Base-by-base conservation (phyloP, 2,888 invertebrate species). In the Cremastinae sp. region DNA sequence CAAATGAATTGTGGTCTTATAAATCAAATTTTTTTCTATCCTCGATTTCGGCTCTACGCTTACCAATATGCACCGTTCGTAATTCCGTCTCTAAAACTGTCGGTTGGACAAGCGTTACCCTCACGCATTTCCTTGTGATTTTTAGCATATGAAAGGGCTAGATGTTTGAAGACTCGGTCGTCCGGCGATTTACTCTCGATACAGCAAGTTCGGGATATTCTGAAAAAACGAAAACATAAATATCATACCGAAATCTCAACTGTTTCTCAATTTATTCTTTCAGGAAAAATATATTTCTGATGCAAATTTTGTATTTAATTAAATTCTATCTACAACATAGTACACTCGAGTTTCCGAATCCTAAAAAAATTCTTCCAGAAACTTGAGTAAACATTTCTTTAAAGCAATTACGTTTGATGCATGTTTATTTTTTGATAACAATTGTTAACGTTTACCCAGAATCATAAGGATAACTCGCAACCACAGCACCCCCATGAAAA, bases 391-490 rank as follows among this genome's bases (percentile, higher is more conserved):
- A n/a, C n/a, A n/a, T n/a, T n/a, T n/a, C n/a, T n/a, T n/a, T n/a
- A n/a, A n/a, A n/a, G n/a, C n/a, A n/a, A n/a, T n/a, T n/a, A n/a
- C n/a, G n/a, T n/a, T n/a, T n/a, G n/a, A n/a, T n/a, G n/a, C n/a
- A n/a, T n/a, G n/a, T n/a, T n/a, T n/a, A n/a, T n/a, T n/a, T n/a
- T n/a, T n/a, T n/a, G n/a, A n/a, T n/a, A n/a, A n/a, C n/a, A n/a
- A n/a, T n/a, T 12, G 56, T 1, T 41, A 39, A 45, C 64, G 8
- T 45, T 90, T 91, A 95, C 96, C 92, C 92, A 12, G 95, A 94
- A 89, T 97, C 98, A 86, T 93, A 99, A 0, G 99, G 99, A 90
- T 98, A 99, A 89, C 98, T 99, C 62, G 98, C 98, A 0, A 99
- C 99, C 0, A 99, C 92, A 39, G 98, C 97, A 1, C 98, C 98